phyloP scores from a whole-genome alignment of 2,113 vertebrate species.

The Strigops habroptila region DNA sequence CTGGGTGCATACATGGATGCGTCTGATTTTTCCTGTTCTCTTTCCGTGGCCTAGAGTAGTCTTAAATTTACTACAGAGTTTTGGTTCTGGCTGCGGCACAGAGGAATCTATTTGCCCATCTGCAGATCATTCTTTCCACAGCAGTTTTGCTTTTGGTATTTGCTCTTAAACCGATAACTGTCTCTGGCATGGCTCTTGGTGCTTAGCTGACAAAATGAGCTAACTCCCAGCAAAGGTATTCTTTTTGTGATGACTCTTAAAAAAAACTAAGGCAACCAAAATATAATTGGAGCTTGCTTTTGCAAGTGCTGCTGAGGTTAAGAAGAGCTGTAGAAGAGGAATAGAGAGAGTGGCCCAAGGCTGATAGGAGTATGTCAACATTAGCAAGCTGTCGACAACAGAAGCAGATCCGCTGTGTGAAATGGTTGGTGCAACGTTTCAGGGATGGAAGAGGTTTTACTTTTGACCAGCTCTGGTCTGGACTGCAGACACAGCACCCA shows the following conservation, averaged over 20 bases:
- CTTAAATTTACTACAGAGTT: not conserved
- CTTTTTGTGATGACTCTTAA: not conserved
- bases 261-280: not conserved
- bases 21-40: not conserved
- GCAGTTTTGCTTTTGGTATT: not conserved
- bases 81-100: slow-evolving; percentile 23
- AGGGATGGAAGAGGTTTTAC: slow-evolving; percentile 19
- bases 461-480: slow-evolving; percentile 30
- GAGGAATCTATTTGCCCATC: slow-evolving; percentile 39
- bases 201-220: not conserved
- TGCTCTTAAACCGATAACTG: not conserved
- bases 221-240: not conserved
- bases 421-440: not conserved
- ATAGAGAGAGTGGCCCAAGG: slow-evolving; percentile 41
- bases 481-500: not conserved
- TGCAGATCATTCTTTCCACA: slow-evolving; percentile 10
- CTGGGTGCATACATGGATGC: accelerated
- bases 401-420: not conserved
- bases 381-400: slow-evolving; percentile 66
- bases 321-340: slow-evolving; percentile 27
- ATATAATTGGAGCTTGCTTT: not conserved
- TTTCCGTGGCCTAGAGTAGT: not conserved
- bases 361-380: slow-evolving; percentile 46
- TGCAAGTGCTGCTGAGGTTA: slow-evolving; percentile 20
- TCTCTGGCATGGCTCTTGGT: not conserved